A percentile compares a stretch with the other conserved stretches of the same genome.
phyloP scores from a whole-genome alignment of 2,888 invertebrate genomes.

The Microctonus aethiopoides region DNA sequence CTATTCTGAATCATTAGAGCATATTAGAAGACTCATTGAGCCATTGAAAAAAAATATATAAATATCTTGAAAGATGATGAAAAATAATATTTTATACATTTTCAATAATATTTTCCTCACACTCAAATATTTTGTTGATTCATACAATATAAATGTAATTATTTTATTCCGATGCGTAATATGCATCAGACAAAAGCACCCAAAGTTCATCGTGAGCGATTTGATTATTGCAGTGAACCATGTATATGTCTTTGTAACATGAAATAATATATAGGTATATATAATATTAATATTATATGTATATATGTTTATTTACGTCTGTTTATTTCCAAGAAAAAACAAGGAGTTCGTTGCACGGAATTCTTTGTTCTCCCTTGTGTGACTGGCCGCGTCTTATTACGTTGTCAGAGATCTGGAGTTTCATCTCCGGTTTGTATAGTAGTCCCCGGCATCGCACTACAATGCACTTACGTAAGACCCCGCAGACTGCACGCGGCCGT shows the following conservation, averaged over 20 bases:
- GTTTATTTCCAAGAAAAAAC: constrained; percentile 4
- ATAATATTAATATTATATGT: constrained; percentile 8
- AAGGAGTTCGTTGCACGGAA: constrained; percentile 30
- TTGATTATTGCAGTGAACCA: neutral
- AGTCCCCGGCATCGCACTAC: constrained; percentile 33
- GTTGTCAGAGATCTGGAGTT: constrained; percentile 28
- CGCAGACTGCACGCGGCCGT: constrained; percentile 62
- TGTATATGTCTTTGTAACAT: neutral
- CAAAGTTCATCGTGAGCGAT: neutral
- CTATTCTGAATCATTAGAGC: constrained; percentile 3
- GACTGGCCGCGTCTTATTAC: constrained; percentile 33
- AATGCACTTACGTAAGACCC: constrained; percentile 37
- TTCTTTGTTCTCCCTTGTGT: constrained; percentile 30
- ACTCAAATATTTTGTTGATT: neutral
- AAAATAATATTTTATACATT: neutral
- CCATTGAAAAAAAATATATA: no score
- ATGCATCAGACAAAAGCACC: neutral
- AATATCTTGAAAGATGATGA: neutral
- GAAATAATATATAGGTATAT: neutral
- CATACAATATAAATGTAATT: neutral
- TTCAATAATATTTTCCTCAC: neutral
- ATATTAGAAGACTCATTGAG: neutral
- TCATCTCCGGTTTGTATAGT: constrained; percentile 22
- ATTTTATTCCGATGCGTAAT: neutral
- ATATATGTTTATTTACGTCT: neutral